phyloP scores from a whole-genome alignment of 64 coral and sea anemone genomes.

The Trachythela sp. region DNA sequence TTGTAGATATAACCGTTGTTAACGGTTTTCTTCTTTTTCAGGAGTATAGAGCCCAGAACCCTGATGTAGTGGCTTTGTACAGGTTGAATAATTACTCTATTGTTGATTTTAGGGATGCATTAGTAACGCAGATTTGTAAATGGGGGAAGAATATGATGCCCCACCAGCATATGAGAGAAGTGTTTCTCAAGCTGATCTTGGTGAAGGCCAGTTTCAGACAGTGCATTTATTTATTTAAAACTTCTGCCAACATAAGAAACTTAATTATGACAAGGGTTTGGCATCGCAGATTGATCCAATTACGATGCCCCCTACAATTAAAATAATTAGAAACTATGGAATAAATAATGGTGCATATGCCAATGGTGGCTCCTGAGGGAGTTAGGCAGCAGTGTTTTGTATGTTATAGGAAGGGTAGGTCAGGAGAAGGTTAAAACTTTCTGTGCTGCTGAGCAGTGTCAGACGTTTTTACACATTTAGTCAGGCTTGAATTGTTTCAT shows the following conservation, averaged over 20 bases:
- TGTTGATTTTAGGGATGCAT: background rate
- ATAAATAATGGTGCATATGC: background rate
- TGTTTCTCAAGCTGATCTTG: too few relatives aligned
- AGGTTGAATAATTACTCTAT: background rate
- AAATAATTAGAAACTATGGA: too few relatives aligned
- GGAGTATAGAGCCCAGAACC: background rate
- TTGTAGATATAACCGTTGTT: background rate
- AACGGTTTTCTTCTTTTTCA: conserved; percentile 12
- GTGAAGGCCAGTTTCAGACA: background rate
- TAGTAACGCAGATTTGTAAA: background rate
- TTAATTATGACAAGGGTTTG: too few relatives aligned
- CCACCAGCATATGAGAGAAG: background rate
- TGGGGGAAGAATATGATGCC: background rate
- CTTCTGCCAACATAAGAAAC: too few relatives aligned
- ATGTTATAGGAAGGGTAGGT: background rate
- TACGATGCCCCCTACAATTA: too few relatives aligned
- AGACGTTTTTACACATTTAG: background rate
- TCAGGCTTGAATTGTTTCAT: background rate
- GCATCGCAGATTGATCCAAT: too few relatives aligned
- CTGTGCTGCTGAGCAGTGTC: conserved; percentile 22
- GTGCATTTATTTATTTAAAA: too few relatives aligned
- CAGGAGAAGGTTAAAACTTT: background rate
- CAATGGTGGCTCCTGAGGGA: background rate
- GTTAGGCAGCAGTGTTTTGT: background rate
- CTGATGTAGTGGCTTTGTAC: background rate